These are phyloP conservation scores for Athene cunicularia DNA, from an alignment of 2,113 vertebrate species.

Conservation along the genomic window DNA sequence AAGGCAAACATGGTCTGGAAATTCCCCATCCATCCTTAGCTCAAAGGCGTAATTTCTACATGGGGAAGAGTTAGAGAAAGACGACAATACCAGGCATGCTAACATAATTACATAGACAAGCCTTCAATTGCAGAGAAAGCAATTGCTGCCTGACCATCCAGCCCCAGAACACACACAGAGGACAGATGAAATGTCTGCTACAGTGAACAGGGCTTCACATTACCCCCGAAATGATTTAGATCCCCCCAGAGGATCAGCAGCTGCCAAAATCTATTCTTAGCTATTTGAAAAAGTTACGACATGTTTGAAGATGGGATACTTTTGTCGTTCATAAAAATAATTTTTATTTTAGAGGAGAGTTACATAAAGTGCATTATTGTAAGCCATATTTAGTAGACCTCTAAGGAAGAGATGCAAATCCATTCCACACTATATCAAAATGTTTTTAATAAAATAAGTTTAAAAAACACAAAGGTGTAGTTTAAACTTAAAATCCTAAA, in stretches of 20 bases:
- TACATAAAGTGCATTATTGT: neutral
- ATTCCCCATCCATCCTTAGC: conserved; percentile 1
- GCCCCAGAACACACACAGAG: neutral
- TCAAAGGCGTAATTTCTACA: neutral
- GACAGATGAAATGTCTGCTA: neutral
- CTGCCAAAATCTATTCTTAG: conserved; percentile 39
- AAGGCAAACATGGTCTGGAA: neutral
- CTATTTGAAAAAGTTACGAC: neutral
- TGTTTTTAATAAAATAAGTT: neutral
- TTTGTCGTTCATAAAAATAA: neutral
- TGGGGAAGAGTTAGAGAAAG: neutral
- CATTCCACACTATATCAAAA: neutral
- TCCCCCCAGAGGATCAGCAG: neutral
- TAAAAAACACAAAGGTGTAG: neutral
- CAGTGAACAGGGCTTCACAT: neutral
- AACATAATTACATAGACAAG: conserved; percentile 43
- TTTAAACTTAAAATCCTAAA: neutral
- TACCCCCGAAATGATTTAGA: neutral
- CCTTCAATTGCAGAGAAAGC: neutral
- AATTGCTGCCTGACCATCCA: neutral
- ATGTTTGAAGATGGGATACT: conserved; percentile 8
- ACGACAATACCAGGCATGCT: neutral
- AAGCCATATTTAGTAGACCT: neutral
- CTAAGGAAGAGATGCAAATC: neutral
- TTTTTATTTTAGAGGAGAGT: conserved; percentile 18